These are phyloP conservation scores for Poecilia picta DNA, from an alignment of 2,797 vertebrate species.

Conservation along the genomic window DNA sequence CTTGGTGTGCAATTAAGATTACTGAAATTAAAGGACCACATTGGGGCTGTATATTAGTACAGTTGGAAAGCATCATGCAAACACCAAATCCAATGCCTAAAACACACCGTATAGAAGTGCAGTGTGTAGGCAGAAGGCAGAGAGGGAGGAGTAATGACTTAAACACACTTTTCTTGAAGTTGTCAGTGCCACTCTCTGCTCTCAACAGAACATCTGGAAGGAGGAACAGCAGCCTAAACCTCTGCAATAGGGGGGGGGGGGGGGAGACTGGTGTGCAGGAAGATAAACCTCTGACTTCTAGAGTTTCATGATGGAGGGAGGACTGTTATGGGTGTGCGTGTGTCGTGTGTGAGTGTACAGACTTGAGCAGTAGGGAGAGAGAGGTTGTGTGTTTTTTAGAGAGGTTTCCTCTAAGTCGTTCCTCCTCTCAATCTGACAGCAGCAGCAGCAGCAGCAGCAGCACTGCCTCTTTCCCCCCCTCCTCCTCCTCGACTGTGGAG, in stretches of 20 bases:
- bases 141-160: slow-evolving; percentile 16
- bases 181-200: slow-evolving; percentile 18
- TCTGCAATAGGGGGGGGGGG: neutral
- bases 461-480: neutral
- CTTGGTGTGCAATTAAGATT: neutral
- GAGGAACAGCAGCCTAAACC: neutral
- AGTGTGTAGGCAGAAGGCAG: neutral
- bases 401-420: slow-evolving; percentile 34
- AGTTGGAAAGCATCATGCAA: too few relatives aligned
- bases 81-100: slow-evolving; percentile 10
- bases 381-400: slow-evolving; percentile 9
- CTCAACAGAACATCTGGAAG: slow-evolving; percentile 19
- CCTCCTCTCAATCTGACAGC: slow-evolving; percentile 52
- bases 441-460: slow-evolving; percentile 14
- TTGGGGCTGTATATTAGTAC: neutral
- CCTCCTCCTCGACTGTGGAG: slow-evolving; percentile 28
- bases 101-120: slow-evolving; percentile 4
- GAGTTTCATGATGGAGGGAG: slow-evolving; percentile 28
- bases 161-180: slow-evolving; percentile 29
- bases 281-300: slow-evolving; percentile 13
- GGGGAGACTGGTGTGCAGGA: neutral
- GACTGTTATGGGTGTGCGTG: slow-evolving; percentile 9
- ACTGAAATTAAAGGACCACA: neutral
- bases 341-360: slow-evolving; percentile 13
- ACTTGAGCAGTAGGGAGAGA: slow-evolving; percentile 1